phyloP scores from a whole-genome alignment of 2,797 vertebrate species.

The Emydoidea blandingii region DNA sequence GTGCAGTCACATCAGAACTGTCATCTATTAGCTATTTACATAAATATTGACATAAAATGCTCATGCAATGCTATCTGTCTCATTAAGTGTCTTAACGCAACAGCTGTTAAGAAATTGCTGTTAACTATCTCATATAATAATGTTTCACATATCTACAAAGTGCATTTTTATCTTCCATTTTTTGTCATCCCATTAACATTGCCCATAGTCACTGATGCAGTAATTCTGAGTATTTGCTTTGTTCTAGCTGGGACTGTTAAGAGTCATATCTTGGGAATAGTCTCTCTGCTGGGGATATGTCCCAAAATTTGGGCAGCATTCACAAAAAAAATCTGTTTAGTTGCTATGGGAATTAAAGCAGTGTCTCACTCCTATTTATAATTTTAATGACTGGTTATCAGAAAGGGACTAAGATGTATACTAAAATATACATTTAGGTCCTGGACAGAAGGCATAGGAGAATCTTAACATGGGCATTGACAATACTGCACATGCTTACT shows the following conservation, averaged over 20 bases:
- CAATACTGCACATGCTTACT: not conserved
- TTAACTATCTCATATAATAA: not conserved
- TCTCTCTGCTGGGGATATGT: not conserved
- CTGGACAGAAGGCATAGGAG: not conserved
- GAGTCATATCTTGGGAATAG: not conserved
- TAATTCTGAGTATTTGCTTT: not conserved
- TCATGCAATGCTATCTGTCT: not conserved
- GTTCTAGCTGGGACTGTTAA: not conserved
- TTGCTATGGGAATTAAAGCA: not conserved
- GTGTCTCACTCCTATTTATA: not conserved
- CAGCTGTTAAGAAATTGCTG: not conserved
- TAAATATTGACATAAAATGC: not conserved
- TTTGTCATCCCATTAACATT: not conserved
- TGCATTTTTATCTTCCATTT: not conserved
- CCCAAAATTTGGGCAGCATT: not conserved
- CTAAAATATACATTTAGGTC: rapidly evolving
- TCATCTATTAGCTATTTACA: not conserved
- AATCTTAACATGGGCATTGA: not conserved
- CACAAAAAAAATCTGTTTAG: not conserved
- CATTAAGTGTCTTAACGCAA: not conserved
- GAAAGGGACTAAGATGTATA: not conserved
- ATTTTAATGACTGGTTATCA: not conserved
- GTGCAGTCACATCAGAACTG: not conserved
- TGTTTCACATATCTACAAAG: rapidly evolving
- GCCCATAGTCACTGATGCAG: not conserved